Conservation (phyloP, 2,113 vertebrate genomes). For the Anhinga rufa region DNA sequence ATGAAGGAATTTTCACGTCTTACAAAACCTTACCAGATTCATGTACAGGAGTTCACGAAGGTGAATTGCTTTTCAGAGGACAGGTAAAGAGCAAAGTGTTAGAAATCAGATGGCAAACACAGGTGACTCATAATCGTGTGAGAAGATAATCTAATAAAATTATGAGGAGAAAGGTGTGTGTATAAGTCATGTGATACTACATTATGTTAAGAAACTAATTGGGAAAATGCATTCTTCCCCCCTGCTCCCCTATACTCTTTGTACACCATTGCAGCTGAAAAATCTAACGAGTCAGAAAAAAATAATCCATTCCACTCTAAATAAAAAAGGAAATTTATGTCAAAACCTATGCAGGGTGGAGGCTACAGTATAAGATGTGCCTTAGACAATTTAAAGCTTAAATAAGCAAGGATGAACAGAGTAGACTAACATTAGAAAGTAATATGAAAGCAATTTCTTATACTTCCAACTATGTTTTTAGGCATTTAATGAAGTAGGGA, state of each 20-base stretch:
- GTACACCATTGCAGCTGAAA: not conserved
- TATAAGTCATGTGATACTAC: not conserved
- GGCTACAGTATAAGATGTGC: not conserved
- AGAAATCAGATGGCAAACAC: not conserved
- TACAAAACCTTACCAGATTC: not conserved
- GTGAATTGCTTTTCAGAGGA: slow-evolving; percentile 15
- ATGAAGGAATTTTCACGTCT: not conserved
- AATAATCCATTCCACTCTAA: not conserved
- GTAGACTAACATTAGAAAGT: not conserved
- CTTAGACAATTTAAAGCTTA: not conserved
- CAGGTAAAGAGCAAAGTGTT: not conserved
- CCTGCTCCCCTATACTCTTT: not conserved
- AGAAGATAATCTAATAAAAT: not conserved
- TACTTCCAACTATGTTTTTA: not conserved
- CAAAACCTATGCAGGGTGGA: not conserved
- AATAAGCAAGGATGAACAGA: not conserved
- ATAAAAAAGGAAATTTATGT: not conserved
- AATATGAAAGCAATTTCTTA: not conserved
- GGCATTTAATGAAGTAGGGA: not conserved
- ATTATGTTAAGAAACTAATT: not conserved
- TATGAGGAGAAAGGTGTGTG: not conserved
- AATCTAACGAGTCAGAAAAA: not conserved
- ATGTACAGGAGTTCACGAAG: not conserved
- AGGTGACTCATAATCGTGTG: not conserved
- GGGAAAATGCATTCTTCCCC: not conserved